These are phyloP conservation scores for Erpobdella octoculata DNA, from an alignment of 2,888 invertebrate genomes.

Conservation along the genomic window DNA sequence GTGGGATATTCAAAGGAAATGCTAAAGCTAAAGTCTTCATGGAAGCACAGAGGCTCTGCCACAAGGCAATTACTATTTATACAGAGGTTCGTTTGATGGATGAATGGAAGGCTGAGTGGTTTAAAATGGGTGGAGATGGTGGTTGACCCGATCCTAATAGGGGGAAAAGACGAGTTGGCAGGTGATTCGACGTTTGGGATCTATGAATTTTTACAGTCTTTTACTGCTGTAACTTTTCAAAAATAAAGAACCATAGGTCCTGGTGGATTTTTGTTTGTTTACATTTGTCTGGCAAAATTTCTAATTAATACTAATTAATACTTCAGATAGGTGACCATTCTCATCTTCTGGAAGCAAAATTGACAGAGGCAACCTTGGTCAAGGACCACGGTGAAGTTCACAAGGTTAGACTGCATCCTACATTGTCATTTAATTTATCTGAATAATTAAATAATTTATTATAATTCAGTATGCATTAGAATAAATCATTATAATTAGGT, in stretches of 20 bases:
- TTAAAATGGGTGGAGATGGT: neutral
- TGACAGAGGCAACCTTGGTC: conserved; percentile 23
- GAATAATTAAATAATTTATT: neutral
- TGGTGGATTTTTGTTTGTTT: neutral
- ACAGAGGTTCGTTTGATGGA: conserved; percentile 8
- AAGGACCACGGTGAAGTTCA: conserved; percentile 6
- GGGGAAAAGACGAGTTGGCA: too few species aligned
- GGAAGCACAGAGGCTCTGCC: neutral
- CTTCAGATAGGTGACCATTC: conserved; percentile 20
- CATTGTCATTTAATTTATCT: neutral
- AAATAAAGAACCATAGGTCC: neutral
- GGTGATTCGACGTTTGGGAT: too few species aligned
- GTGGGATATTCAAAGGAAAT: neutral
- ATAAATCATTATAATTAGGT: too few species aligned
- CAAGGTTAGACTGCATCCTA: neutral
- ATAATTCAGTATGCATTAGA: too few species aligned
- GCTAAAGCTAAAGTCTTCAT: neutral
- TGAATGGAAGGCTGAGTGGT: neutral
- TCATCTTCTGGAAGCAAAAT: conserved; percentile 8
- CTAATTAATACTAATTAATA: neutral
- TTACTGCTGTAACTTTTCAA: too few species aligned
- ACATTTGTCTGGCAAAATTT: neutral
- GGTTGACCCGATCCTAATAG: too few species aligned
- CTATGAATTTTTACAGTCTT: too few species aligned
- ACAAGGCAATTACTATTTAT: neutral